phyloP scores from a whole-genome alignment of 2,797 vertebrate species.

The Tokudaia muenninki region DNA sequence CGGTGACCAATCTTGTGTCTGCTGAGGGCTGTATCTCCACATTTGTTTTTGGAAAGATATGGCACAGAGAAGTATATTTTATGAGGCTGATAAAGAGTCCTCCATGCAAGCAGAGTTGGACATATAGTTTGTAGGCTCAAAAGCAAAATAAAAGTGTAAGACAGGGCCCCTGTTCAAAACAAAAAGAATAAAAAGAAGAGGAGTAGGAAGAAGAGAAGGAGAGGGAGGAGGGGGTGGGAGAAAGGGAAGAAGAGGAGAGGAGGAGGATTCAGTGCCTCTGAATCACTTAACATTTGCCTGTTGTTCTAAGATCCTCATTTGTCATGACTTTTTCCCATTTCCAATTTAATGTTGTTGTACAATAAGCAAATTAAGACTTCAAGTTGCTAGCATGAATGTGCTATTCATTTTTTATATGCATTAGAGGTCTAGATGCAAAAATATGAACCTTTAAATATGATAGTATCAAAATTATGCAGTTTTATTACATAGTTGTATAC shows the following conservation, averaged over 20 bases:
- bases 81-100: not conserved
- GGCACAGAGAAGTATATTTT: not conserved
- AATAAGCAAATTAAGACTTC: constrained; percentile 28
- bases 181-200: not conserved
- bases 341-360: not conserved
- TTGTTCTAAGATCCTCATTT: not conserved
- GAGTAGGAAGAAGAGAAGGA: not conserved
- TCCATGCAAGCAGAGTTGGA: not conserved
- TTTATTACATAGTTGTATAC: not conserved
- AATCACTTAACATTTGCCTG: not conserved
- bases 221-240: too few species aligned
- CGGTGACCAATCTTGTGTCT: not conserved
- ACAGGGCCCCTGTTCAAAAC: not conserved
- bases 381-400: not conserved
- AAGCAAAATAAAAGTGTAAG: not conserved
- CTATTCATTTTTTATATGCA: constrained; percentile 28
- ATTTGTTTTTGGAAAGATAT: not conserved
- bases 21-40: not conserved
- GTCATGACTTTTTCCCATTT: not conserved
- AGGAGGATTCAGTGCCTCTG: too few species aligned
- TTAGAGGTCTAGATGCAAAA: not conserved
- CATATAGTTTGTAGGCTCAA: not conserved
- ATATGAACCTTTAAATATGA: not conserved
- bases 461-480: not conserved
- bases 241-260: not conserved